phyloP scores from a whole-genome alignment of 2,888 invertebrate genomes.

The Polyploca ridens region DNA sequence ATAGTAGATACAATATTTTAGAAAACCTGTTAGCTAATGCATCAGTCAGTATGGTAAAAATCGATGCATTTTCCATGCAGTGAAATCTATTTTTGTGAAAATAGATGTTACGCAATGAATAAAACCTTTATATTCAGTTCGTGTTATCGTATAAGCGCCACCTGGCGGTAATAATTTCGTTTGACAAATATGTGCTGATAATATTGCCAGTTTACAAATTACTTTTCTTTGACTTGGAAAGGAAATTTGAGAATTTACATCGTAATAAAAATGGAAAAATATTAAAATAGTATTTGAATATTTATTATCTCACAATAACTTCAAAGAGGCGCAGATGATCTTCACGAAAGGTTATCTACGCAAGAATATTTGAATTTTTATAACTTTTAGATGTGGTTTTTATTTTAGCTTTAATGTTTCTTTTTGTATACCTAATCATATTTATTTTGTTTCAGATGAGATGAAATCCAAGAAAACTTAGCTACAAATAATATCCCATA shows the following conservation, averaged over 20 bases:
- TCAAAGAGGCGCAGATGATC: neutral
- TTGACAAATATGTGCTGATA: slow-evolving; percentile 31
- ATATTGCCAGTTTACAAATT: slow-evolving; percentile 22
- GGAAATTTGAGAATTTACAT: neutral
- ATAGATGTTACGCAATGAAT: slow-evolving; percentile 11
- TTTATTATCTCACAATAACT: neutral
- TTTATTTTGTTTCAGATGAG: slow-evolving; percentile 68
- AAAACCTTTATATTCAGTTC: slow-evolving; percentile 30
- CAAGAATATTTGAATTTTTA: too few species aligned
- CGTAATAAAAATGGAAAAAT: neutral
- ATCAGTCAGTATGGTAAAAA: too few species aligned
- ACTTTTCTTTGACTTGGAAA: neutral
- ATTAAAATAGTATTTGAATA: too few species aligned
- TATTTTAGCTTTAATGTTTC: too few species aligned
- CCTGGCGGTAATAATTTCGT: slow-evolving; percentile 22
- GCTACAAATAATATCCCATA: neutral
- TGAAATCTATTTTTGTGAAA: neutral
- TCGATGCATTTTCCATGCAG: too few species aligned
- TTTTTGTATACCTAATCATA: slow-evolving; percentile 15
- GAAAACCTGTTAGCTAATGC: too few species aligned
- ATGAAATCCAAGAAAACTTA: slow-evolving; percentile 35
- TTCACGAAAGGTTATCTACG: too few species aligned
- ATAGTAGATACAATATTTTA: too few species aligned
- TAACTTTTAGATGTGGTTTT: too few species aligned
- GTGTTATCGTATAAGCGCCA: slow-evolving; percentile 20